phyloP scores from a whole-genome alignment of 2,888 invertebrate genomes.

The Acrobasis suavella region DNA sequence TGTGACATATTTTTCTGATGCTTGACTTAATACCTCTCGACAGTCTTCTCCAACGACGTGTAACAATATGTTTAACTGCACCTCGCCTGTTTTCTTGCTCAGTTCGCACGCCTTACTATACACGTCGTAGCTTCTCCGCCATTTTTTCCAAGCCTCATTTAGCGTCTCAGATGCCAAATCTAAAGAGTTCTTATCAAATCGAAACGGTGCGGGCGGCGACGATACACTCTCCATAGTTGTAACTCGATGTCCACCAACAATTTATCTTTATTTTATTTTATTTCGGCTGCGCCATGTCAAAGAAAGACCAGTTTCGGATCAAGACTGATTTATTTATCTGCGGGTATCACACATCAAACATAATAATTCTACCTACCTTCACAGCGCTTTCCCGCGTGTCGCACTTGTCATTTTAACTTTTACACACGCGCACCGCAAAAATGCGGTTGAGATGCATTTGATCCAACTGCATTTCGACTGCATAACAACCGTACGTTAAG shows the following conservation, averaged over 20 bases:
- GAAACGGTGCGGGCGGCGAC: not conserved
- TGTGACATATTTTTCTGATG: not conserved
- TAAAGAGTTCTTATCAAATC: not conserved
- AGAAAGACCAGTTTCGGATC: not conserved
- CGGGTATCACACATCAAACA: too few relatives aligned
- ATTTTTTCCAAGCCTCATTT: not conserved
- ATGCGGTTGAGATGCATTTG: too few relatives aligned
- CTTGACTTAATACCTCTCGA: not conserved
- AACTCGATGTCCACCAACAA: not conserved
- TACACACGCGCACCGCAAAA: too few relatives aligned
- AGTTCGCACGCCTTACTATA: not conserved
- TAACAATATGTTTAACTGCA: constrained; percentile 1
- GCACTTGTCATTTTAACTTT: too few relatives aligned
- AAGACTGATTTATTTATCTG: not conserved
- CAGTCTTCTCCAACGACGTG: not conserved
- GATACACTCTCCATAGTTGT: not conserved
- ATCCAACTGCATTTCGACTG: too few relatives aligned
- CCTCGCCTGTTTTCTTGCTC: not conserved
- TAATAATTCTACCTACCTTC: too few relatives aligned
- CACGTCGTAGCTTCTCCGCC: not conserved
- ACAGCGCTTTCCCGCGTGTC: too few relatives aligned
- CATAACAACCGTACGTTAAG: too few relatives aligned
- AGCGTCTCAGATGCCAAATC: not conserved
- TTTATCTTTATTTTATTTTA: not conserved
- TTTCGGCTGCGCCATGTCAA: not conserved